A percentile compares a stretch with the other conserved stretches of the same genome.
phyloP scores from a whole-genome alignment of 1,140 invertebrate genomes.

The Bombus haemorrhoidalis region DNA sequence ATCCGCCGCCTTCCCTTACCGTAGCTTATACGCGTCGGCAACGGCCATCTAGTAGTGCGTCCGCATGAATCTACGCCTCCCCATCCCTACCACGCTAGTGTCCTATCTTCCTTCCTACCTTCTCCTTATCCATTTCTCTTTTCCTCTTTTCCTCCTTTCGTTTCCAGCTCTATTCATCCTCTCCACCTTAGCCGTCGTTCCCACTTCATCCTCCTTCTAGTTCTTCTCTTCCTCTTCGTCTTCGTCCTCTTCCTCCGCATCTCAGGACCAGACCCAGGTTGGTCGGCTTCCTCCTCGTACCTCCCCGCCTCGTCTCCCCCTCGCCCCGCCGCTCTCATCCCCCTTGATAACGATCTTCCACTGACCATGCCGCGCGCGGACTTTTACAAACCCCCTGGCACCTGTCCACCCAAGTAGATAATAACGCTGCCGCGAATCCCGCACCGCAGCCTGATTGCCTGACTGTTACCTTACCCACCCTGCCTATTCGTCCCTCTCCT shows the following conservation, averaged over 20 bases:
- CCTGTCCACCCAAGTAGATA: conserved; percentile 77
- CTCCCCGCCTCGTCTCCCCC: conserved; percentile 45
- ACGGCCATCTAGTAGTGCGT: conserved; percentile 63
- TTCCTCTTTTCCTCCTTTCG: not conserved
- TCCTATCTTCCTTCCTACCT: not conserved
- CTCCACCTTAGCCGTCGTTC: not conserved
- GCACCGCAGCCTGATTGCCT: conserved; percentile 71
- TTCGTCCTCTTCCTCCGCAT: not conserved
- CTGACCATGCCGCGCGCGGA: conserved; percentile 57
- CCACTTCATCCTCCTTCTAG: not conserved
- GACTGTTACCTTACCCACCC: conserved; percentile 70
- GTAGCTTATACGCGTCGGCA: conserved; percentile 59
- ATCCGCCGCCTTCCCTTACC: conserved; percentile 60
- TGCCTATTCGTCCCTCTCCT: conserved; percentile 27
- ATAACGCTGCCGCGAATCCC: conserved; percentile 73
- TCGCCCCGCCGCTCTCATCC: conserved; percentile 59
- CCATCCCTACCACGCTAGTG: not conserved
- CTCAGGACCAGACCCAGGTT: not conserved
- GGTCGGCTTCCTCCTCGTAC: not conserved
- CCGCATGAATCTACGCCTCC: conserved; percentile 61
- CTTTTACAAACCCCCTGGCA: conserved; percentile 75
- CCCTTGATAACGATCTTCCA: conserved; percentile 75
- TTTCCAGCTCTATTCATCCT: not conserved
- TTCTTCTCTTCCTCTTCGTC: not conserved
- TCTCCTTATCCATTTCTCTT: not conserved